Evolutionary conservation across 2,113 vertebrate species (phyloP), one percentile per base, ranked within the genome.

Genomic region (Geococcyx californianus): DNA sequence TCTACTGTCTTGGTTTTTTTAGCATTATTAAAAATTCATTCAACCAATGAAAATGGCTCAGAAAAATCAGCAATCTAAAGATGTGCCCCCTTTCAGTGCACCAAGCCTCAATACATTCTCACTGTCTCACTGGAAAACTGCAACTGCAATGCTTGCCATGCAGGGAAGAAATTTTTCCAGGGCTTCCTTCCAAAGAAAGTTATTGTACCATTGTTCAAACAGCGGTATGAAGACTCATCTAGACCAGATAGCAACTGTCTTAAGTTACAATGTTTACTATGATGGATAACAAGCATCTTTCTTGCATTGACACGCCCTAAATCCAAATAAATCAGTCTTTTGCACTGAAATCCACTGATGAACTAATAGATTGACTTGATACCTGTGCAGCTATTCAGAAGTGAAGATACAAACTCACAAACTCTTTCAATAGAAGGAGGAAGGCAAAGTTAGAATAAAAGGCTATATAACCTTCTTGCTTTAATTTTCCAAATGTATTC

Each of bases 81-180:
- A 42, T 1, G 3, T 18, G 51, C 10, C 21, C 21, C 28, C 81
- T 40, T 93, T 86, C 67, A 40, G 45, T 13, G 10, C 2, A 8
- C 11, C 9, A 73, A 74, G 42, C 6, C 44, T 59, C 54, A 40
- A 1, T 5, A 45, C 16, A 23, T 16, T 40, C 49, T 78, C 56
- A 26, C 4, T 36, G 6, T 58, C 79, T 63, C 58, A 56, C 49
- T 75, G 56, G 42, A 79, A 49, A 18, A 51, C 34, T 49, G 54
- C 54, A 18, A 51, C 34, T 49, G 54, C 54, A 64, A 0, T 1
- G 18, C 25, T 19, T 28, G 7, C 26, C 77, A n/a, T 1, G 1
- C 14, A 70, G 19, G 10, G 7, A 7, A 74, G 31, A 19, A 73
- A 23, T 90, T 85, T 84, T 83, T 62, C 15, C 31, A 73, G 31